Evolutionary conservation across 2,888 invertebrate genomes (phyloP).

Genomic region (Sinelater perroti): DNA sequence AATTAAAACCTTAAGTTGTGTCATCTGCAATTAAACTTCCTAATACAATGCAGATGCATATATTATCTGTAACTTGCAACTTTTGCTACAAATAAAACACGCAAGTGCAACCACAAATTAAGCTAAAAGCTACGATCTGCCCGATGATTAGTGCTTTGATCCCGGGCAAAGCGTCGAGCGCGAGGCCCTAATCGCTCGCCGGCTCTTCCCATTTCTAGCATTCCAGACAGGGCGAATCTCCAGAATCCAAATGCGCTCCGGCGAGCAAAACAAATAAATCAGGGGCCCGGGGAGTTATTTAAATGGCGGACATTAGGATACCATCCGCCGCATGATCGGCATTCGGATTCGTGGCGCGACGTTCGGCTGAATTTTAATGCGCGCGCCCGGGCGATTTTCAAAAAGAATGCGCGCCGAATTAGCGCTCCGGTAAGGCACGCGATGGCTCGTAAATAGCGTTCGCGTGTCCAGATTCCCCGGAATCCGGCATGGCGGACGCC

Average conservation of each 20-base stretch:
- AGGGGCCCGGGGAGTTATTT: constrained; percentile 1
- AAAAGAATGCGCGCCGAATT: constrained; percentile 6
- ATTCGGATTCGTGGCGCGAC: constrained; percentile 11
- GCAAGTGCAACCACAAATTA: too few relatives aligned
- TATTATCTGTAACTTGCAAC: too few relatives aligned
- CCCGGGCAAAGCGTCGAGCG: too few relatives aligned
- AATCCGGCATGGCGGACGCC: background rate
- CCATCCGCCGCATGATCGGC: constrained; percentile 16
- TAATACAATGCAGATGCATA: too few relatives aligned
- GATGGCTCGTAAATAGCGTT: constrained; percentile 14
- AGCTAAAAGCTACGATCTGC: too few relatives aligned
- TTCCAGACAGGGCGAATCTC: background rate
- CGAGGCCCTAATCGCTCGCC: background rate
- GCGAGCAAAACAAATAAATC: constrained; percentile 14
- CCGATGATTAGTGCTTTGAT: too few relatives aligned
- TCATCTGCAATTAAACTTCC: too few relatives aligned
- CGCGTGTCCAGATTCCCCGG: constrained; percentile 3
- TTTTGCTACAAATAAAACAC: too few relatives aligned
- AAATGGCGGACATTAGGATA: constrained; percentile 20
- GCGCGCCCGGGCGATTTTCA: background rate
- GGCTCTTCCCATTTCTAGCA: background rate
- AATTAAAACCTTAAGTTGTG: too few relatives aligned
- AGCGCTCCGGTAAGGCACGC: constrained; percentile 17
- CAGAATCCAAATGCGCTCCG: background rate
- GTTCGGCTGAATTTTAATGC: constrained; percentile 21